Evolutionary conservation across 2,888 invertebrate species (phyloP), one percentile per base, ranked within the genome.

Genomic region (Drosophila vallismaia): DNA sequence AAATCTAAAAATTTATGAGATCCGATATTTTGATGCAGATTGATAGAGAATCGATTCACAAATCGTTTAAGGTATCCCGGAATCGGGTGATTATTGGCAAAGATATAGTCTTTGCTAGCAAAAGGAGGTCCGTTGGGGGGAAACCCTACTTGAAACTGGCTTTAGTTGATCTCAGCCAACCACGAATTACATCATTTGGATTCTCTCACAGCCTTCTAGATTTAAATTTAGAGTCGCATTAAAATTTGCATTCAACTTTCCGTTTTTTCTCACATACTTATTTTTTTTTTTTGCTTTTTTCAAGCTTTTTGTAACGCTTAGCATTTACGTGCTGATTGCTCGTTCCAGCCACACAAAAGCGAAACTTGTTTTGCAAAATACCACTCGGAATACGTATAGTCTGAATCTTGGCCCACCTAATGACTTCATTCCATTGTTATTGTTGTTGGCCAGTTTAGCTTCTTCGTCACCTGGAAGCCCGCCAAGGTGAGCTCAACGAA

Each of bases 321-420:
- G 64, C 78, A 75, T 74, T 76, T 76, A 64, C 49, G 60, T 62
- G 57, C 46, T 53, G 45, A 46, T 70, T 51, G 51, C 49, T 42
- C 28, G 57, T 70, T 75, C 48, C 69, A 71, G 77, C n/a, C 77
- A 51, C 77, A 76, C 71, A 67, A 66, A 72, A 62, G 78, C 76
- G 71, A 84, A 84, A 84, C 81, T 73, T 81, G 85, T 81, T 81
- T 81, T 28, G 79, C 81, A 72, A 71, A 66, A 48, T 53, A 64
- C 46, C 63, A 45, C 52, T 63, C 51, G 45, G 46, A 53, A 26
- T 8, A 40, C 40, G 12, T 28, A 45, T 19, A 42, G 36, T 46
- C 53, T 54, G 31, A 44, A 48, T 28, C 55, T 59, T 70, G 69
- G 69, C 54, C 69, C 48, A 60, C 8, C 55, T 71, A 71, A 71